Conservation (phyloP, 1,140 invertebrate genomes). For the Bombus huntii region DNA sequence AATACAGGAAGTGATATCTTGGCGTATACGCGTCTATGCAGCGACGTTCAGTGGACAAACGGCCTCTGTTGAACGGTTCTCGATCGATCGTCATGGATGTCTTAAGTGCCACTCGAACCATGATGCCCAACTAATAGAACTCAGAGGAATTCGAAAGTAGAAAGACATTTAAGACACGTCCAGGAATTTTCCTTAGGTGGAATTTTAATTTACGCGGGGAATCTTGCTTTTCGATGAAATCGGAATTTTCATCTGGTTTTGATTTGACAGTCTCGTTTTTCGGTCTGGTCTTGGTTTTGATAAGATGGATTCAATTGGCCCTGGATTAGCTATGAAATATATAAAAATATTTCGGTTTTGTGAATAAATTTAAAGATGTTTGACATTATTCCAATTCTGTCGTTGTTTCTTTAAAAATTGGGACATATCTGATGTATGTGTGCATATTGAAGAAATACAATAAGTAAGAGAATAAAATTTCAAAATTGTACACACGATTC, state of each 20-base stretch:
- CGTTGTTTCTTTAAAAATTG: too few relatives aligned
- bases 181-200: background rate
- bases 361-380: too few relatives aligned
- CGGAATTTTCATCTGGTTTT: background rate
- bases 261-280: background rate
- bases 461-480: too few relatives aligned
- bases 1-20: background rate
- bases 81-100: conserved; percentile 15
- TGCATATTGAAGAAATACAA: too few relatives aligned
- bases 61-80: background rate
- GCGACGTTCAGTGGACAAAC: background rate
- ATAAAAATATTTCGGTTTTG: too few relatives aligned
- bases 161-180: background rate
- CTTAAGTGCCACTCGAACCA: background rate
- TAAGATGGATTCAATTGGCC: too few relatives aligned
- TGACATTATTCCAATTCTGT: too few relatives aligned
- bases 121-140: background rate
- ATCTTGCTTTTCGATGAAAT: background rate
- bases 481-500: too few relatives aligned
- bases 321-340: too few relatives aligned
- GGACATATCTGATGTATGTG: too few relatives aligned
- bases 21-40: background rate
- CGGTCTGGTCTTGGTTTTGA: too few relatives aligned
- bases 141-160: background rate
- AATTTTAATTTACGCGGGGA: conserved; percentile 26